Evolutionary conservation across 2,888 invertebrate genomes (phyloP), one percentile per base, ranked within the genome.

Genomic region (Drosophila lutescens): DNA sequence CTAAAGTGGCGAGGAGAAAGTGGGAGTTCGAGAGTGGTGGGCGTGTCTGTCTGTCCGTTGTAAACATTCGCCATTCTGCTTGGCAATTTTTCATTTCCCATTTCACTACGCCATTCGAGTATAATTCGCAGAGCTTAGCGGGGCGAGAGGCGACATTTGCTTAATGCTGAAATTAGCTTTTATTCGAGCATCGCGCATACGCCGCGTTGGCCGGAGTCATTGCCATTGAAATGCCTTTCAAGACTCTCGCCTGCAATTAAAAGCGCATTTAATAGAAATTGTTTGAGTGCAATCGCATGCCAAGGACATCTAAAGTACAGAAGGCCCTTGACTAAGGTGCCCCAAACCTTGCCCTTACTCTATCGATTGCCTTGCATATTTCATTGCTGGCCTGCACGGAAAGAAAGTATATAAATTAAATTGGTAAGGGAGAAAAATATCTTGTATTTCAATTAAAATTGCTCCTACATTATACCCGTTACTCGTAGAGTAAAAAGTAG

Each of bases 181-280:
- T 47, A 57, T 59, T 62, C 49, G 50, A 49, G 40, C 61, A 68
- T 63, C 54, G 74, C 66, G 72, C 51, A 78, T 83, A 75, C 80
- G 83, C 63, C 72, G 26, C 60, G 61, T 72, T 65, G 43, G 32
- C 15, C 49, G 57, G 53, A 47, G 54, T 59, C 43, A 12, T 38
- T 41, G 61, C 72, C 72, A 78, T 71, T 66, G 75, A 77, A 77
- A 60, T 80, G 58, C 41, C 53, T 53, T 47, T 44, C 40, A 15
- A 20, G 38, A 30, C 57, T 32, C 49, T 61, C 50, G 17, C 20
- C 61, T 54, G 62, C 79, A 79, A 81, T 79, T 79, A 81, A 79
- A 79, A 69, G 75, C 82, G 79, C 71, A 81, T 79, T 81, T 81
- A 59, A 79, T 79, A 79, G 68, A 79, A 79, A 79, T 79, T 79